phyloP scores from a whole-genome alignment of 1,140 invertebrate species.

The Ectropis grisescens region DNA sequence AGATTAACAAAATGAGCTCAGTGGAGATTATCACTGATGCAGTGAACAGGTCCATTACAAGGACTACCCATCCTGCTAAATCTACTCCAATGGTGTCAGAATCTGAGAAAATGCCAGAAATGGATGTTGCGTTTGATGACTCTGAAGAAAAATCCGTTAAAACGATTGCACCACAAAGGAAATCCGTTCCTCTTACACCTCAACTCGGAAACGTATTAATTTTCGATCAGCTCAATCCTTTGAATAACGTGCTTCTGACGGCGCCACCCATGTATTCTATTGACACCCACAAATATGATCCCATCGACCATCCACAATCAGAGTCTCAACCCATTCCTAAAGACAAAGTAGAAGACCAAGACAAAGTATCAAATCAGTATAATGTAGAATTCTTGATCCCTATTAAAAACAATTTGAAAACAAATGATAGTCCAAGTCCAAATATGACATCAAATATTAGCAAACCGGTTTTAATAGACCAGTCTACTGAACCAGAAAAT shows the following conservation, averaged over 20 bases:
- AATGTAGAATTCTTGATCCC: slow-evolving; percentile 7
- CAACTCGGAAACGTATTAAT: slow-evolving; percentile 17
- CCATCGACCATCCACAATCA: neutral
- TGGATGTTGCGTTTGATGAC: too few species aligned
- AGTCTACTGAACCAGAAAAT: slow-evolving; percentile 14
- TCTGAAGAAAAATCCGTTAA: too few species aligned
- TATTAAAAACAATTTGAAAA: slow-evolving; percentile 2
- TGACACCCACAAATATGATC: slow-evolving; percentile 28
- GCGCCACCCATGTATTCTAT: slow-evolving; percentile 16
- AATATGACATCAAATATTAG: slow-evolving; percentile 15
- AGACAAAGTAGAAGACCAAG: slow-evolving; percentile 13
- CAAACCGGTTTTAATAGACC: slow-evolving; percentile 22
- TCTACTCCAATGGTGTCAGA: too few species aligned
- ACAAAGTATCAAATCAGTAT: slow-evolving; percentile 20
- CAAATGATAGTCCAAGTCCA: slow-evolving; percentile 7
- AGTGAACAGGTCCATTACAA: too few species aligned
- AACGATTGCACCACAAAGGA: too few species aligned
- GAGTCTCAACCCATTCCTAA: slow-evolving; percentile 1
- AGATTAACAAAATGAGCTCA: slow-evolving; percentile 1
- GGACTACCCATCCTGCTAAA: too few species aligned
- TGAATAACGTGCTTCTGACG: slow-evolving; percentile 41
- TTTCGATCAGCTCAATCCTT: slow-evolving; percentile 42
- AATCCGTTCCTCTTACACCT: too few species aligned
- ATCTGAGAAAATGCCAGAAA: too few species aligned
- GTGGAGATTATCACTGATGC: too few species aligned